These are phyloP conservation scores for Mercenaria mercenaria DNA, from an alignment of 1,140 invertebrate genomes.

Conservation along the genomic window DNA sequence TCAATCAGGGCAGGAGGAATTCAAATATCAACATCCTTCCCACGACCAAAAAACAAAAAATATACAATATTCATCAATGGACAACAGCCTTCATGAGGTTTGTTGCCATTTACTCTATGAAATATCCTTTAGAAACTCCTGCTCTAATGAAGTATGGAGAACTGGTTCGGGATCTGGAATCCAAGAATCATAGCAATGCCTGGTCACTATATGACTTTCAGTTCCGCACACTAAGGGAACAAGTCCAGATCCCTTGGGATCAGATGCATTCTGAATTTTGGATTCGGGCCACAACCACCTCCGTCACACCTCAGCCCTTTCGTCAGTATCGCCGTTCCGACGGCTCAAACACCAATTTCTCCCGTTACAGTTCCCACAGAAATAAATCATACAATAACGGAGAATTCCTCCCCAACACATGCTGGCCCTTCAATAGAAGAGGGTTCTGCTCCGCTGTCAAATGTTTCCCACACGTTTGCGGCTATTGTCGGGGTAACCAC, in stretches of 20 bases:
- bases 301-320: not conserved
- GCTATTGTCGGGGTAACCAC: conserved; percentile 22
- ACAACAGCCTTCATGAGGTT: conserved; percentile 42
- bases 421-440: too few species aligned
- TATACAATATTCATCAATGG: conserved; percentile 18
- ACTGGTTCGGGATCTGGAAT: conserved; percentile 10
- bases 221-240: conserved; percentile 14
- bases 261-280: not conserved
- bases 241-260: conserved; percentile 6
- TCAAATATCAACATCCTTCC: too few species aligned
- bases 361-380: not conserved
- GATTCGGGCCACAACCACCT: not conserved
- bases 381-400: not conserved
- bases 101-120: not conserved
- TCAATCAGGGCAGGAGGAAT: too few species aligned
- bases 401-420: not conserved
- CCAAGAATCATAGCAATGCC: not conserved
- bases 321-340: not conserved
- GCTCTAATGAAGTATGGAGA: conserved; percentile 41
- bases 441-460: not conserved
- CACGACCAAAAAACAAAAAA: not conserved
- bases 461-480: not conserved
- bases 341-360: too few species aligned
- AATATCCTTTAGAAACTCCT: conserved; percentile 8
- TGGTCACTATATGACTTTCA: not conserved